These are phyloP conservation scores for Chaetodon trifascialis DNA, from an alignment of 2,113 vertebrate genomes.

Conservation along the genomic window DNA sequence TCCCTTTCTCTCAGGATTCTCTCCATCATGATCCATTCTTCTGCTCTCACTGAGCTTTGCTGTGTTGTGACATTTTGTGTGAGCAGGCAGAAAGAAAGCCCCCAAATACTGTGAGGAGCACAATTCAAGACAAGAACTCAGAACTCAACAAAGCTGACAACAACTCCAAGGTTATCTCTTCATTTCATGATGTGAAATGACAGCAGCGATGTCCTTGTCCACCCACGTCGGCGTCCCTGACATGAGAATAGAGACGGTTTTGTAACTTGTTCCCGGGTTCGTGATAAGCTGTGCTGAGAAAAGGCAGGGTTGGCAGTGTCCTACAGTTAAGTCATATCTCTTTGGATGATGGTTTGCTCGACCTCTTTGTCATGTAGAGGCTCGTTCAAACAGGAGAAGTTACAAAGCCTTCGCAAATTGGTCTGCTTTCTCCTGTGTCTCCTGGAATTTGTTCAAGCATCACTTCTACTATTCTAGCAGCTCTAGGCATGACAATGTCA, in stretches of 20 bases:
- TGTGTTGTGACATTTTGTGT: slow-evolving; percentile 48
- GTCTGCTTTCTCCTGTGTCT: slow-evolving; percentile 21
- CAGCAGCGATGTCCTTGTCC: slow-evolving; percentile 52
- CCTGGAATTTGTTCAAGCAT: neutral
- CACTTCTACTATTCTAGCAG: neutral
- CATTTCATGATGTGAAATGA: slow-evolving; percentile 56
- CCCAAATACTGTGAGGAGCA: slow-evolving; percentile 13
- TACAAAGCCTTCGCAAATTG: slow-evolving; percentile 21
- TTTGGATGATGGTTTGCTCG: slow-evolving; percentile 17
- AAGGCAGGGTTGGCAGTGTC: slow-evolving; percentile 11
- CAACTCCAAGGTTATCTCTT: slow-evolving; percentile 46
- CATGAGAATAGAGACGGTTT: slow-evolving; percentile 46
- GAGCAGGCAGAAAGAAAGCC: slow-evolving; percentile 44
- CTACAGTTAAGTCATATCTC: neutral
- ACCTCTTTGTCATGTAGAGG: neutral
- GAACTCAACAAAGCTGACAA: slow-evolving; percentile 36
- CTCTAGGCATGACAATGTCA: accelerated
- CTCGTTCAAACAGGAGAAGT: slow-evolving; percentile 5
- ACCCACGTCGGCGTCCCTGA: slow-evolving; percentile 35
- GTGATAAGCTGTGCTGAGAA: slow-evolving; percentile 33
- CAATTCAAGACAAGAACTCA: slow-evolving; percentile 36
- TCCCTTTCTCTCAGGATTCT: slow-evolving; percentile 18
- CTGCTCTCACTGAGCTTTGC: slow-evolving; percentile 23
- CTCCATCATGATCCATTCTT: slow-evolving; percentile 19
- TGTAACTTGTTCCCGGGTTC: slow-evolving; percentile 15